Conservation (phyloP, 2,797 vertebrate species). For the Antrozous pallidus region DNA sequence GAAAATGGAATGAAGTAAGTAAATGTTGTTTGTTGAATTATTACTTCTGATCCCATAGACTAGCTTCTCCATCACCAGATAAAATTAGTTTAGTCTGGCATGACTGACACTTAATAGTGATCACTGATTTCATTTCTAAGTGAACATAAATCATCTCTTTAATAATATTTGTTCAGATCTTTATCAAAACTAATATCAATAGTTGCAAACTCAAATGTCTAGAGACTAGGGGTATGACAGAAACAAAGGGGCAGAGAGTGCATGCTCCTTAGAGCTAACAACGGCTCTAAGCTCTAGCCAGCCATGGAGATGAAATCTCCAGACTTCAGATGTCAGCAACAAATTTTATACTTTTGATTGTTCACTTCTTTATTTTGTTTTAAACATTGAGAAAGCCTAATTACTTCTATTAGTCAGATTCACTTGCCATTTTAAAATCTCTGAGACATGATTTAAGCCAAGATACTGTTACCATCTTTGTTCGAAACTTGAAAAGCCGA, state of each 20-base stretch:
- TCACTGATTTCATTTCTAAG: slow-evolving; percentile 52
- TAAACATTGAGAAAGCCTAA: background rate
- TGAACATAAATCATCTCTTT: slow-evolving; percentile 56
- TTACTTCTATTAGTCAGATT: background rate
- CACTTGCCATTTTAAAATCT: background rate
- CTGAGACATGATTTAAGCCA: background rate
- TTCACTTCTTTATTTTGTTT: background rate
- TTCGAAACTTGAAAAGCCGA: background rate
- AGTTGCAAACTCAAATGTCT: slow-evolving; percentile 36
- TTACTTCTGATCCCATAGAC: slow-evolving; percentile 33
- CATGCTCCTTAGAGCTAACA: background rate
- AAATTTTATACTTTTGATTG: background rate
- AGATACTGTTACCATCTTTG: background rate
- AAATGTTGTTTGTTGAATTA: slow-evolving; percentile 23
- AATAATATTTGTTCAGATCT: slow-evolving; percentile 52
- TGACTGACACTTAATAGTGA: slow-evolving; percentile 49
- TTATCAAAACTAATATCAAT: slow-evolving; percentile 40
- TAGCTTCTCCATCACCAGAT: slow-evolving; percentile 52
- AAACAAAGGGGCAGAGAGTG: background rate
- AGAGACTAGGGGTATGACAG: background rate
- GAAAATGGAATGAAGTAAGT: slow-evolving; percentile 40
- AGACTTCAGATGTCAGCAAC: background rate
- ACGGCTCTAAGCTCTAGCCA: background rate
- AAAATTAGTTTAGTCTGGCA: slow-evolving; percentile 58
- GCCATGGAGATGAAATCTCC: background rate